Percentiles rank a stretch among this genome's conserved stretches.
These are phyloP conservation scores for Pantala flavescens DNA, from an alignment of 1,140 invertebrate species.

Conservation along the genomic window DNA sequence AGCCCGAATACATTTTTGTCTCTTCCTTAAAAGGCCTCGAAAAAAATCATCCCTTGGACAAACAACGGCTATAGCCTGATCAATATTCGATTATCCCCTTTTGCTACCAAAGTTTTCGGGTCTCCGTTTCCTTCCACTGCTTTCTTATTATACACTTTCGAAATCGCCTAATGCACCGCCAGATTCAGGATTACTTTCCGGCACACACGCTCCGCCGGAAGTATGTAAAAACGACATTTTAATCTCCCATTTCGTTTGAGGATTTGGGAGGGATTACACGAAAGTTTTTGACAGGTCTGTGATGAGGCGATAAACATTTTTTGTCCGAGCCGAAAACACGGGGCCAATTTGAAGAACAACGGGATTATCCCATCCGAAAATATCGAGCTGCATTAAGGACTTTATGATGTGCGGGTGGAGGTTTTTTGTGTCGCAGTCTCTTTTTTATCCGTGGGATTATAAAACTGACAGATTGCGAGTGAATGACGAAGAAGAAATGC, in stretches of 20 bases:
- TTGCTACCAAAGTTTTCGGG: neutral
- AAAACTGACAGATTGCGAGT: too few relatives aligned
- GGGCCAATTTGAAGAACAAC: neutral
- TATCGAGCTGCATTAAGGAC: too few relatives aligned
- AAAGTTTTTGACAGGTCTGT: neutral
- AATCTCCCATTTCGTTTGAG: neutral
- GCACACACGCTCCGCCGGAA: too few relatives aligned
- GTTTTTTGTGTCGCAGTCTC: too few relatives aligned
- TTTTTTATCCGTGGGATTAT: too few relatives aligned
- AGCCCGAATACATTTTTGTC: neutral
- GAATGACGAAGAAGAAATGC: too few relatives aligned
- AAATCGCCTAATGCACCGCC: neutral
- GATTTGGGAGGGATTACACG: slow-evolving; percentile 4
- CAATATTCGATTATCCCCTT: slow-evolving; percentile 3
- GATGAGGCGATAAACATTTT: slow-evolving; percentile 2
- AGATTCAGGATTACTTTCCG: neutral
- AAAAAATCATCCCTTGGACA: neutral
- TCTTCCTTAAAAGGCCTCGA: neutral
- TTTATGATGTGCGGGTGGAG: too few relatives aligned
- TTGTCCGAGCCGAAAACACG: neutral
- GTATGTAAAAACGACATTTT: neutral
- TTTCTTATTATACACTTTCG: neutral
- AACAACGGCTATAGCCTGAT: neutral
- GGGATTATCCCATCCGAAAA: neutral
- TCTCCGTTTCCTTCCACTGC: neutral